Evolutionary conservation across 2,888 invertebrate genomes (phyloP).

Genomic region (Perithous albicinctus): DNA sequence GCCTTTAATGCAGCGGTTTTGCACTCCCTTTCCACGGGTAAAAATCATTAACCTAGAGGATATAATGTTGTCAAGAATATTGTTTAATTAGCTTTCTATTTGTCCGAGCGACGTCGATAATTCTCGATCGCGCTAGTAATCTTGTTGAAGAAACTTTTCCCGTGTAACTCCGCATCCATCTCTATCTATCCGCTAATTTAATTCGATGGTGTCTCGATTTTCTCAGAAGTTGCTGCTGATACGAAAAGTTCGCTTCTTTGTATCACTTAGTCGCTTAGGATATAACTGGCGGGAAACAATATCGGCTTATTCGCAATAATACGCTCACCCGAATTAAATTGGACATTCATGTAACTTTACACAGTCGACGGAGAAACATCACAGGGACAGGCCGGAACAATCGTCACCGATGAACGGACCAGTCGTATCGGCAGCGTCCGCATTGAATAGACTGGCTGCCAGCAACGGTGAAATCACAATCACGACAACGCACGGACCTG

Average conservation of each 20-base stretch:
- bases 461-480: conserved; percentile 94
- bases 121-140: conserved; percentile 74
- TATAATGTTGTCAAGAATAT: conserved; percentile 26
- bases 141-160: conserved; percentile 78
- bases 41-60: conserved; percentile 47
- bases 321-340: conserved; percentile 27
- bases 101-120: conserved; percentile 71
- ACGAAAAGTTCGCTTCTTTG: conserved; percentile 16
- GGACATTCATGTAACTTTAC: conserved; percentile 28
- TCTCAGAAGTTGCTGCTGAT: not conserved
- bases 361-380: conserved; percentile 84
- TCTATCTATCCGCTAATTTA: conserved; percentile 75
- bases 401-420: conserved; percentile 84
- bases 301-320: conserved; percentile 42
- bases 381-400: conserved; percentile 85
- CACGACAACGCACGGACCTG: conserved; percentile 90
- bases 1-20: not conserved
- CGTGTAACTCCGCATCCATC: conserved; percentile 37
- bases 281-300: conserved; percentile 73
- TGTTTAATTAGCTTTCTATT: conserved; percentile 67
- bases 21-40: conserved; percentile 18
- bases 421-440: conserved; percentile 86
- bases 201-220: conserved; percentile 73
- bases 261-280: conserved; percentile 62
- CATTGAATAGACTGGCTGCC: conserved; percentile 90